Evolutionary conservation across 2,888 invertebrate genomes (phyloP), one percentile per base, ranked within the genome.

Genomic region (Noctua comes): DNA sequence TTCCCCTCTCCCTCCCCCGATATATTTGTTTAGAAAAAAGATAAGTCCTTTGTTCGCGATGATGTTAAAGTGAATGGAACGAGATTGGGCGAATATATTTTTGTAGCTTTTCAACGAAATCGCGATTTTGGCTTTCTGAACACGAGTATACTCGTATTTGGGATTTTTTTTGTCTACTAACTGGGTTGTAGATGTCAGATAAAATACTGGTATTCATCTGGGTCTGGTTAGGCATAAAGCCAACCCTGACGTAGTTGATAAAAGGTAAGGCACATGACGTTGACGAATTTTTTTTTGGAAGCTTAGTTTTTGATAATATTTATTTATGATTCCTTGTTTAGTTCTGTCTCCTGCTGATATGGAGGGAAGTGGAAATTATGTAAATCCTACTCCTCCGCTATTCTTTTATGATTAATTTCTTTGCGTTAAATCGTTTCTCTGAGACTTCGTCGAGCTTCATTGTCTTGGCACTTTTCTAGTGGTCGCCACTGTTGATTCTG

Each of bases 21-120:
- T 51, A 48, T 40, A 77, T 85, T 86, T 82, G 86, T 78, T 86
- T 78, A 70, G 79, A 73, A 86, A 64, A 70, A 62, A 84, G 66
- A 76, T 72, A 76, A 66, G 68, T 75, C 76, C 85, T 83, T 83
- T 81, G 85, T 85, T 81, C 81, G 36, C 72, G 31, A 36, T 84
- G 54, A 79, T 73, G 66, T 68, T 64, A 16, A 79, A 70, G 68
- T 71, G 70, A 84, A 64, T 71, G 74, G 57, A 66, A 73, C 27
- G 40, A 65, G 65, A 85, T 85, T 66, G 54, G 40, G 2, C 40
- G 16, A 43, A 69, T 57, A 46, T 66, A 64, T 59, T 71, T 85
- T 81, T 59, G 36, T 74, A 27, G 46, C 36, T 54, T 68, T 73
- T 65, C 48, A 40, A 36, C 2, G 27, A 8, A 59, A 73, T 84